These are phyloP conservation scores for Leptinotarsa lineolata DNA, from an alignment of 1,140 invertebrate species.

Conservation along the genomic window DNA sequence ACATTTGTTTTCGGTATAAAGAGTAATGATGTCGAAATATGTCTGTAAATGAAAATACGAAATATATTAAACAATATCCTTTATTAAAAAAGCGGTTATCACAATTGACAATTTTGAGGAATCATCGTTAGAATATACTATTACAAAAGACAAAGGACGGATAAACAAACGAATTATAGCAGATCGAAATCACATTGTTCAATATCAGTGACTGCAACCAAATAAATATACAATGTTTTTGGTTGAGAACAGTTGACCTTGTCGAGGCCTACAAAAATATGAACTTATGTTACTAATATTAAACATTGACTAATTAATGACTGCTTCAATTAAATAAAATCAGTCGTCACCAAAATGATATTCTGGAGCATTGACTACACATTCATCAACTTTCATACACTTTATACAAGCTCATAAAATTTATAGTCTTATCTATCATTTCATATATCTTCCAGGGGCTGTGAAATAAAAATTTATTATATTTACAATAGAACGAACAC, in stretches of 20 bases:
- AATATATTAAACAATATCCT: slow-evolving; percentile 49
- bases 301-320: slow-evolving; percentile 52
- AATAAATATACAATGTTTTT: slow-evolving; percentile 7
- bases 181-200: not conserved
- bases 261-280: slow-evolving; percentile 39
- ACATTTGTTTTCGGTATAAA: too few species aligned
- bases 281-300: slow-evolving; percentile 39
- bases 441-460: slow-evolving; percentile 55
- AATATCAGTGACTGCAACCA: not conserved
- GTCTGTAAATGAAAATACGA: too few species aligned
- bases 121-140: slow-evolving; percentile 43
- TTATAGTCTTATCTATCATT: slow-evolving; percentile 39
- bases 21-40: too few species aligned
- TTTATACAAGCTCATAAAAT: slow-evolving; percentile 52
- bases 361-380: slow-evolving; percentile 43
- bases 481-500: slow-evolving; percentile 45
- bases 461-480: slow-evolving; percentile 38
- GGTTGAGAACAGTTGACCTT: slow-evolving; percentile 34
- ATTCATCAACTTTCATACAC: slow-evolving; percentile 51
- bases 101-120: slow-evolving; percentile 53
- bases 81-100: slow-evolving; percentile 55
- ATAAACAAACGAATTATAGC: slow-evolving; percentile 42
- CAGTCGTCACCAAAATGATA: slow-evolving; percentile 54
- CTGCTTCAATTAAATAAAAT: slow-evolving; percentile 49
- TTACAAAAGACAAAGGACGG: slow-evolving; percentile 47